Evolutionary conservation across 2,888 invertebrate species (phyloP), one percentile per base, ranked within the genome.

Genomic region (Hirtodrosophila trivittata): DNA sequence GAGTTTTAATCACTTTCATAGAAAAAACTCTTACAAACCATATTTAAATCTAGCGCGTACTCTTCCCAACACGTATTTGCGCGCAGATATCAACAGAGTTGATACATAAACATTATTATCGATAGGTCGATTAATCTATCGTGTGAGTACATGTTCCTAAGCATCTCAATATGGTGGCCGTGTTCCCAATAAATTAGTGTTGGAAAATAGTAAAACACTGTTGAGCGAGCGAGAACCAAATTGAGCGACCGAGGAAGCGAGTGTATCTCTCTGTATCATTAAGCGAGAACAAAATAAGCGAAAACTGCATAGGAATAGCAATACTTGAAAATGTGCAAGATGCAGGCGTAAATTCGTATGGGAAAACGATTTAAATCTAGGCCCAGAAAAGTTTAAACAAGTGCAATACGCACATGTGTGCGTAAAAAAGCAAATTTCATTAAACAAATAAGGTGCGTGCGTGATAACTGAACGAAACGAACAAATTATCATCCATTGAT

Each of bases 261-360:
- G 28, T 18, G 35, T 43, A 45, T 54, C 50, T 49, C 65, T 52
- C 33, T 30, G 32, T 26, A 46, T 35, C 32, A 21, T 21, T 21
- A 16, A 58, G 54, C 69, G 68, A 76, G 60, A 66, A 52, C 62
- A 52, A 65, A 58, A 32, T 39, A 51, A 56, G 38, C 47, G 57
- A 73, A 67, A 62, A 67, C 33, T 68, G 55, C 38, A 38, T 32
- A 46, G 30, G 12, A 30, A 18, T n/a, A 25, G 41, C 52, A 68
- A 65, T 55, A 59, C 33, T 33, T 21, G 30, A 60, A 78, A 74
- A 81, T 66, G 64, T 81, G 85, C 82, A 84, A 84, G 63, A 81
- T 78, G 85, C 77, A 84, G 56, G 52, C 35, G 32, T 76, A 59
- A 69, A 57, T 59, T 51, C 57, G 37, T 43, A 64, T 49, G 28